phyloP scores from a whole-genome alignment of 2,113 vertebrate species.

The Lepus europaeus region DNA sequence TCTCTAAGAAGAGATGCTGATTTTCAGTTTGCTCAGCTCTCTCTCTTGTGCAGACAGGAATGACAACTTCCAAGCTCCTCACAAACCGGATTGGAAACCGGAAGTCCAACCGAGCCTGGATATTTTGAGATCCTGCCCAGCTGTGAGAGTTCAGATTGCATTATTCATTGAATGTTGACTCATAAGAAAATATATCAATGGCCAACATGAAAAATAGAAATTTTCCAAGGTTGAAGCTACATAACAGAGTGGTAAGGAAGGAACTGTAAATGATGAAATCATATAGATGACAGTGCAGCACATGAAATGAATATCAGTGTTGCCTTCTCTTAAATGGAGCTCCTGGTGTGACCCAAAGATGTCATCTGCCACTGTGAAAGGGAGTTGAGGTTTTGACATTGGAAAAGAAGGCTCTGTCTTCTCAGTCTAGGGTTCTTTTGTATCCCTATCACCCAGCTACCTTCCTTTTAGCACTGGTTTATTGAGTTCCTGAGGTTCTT shows the following conservation, averaged over 20 bases:
- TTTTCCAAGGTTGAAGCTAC: neutral
- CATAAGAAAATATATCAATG: neutral
- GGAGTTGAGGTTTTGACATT: neutral
- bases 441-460: neutral
- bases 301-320: neutral
- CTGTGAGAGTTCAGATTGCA: neutral
- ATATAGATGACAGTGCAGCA: neutral
- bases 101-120: neutral
- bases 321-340: neutral
- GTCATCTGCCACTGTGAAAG: neutral
- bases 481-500: neutral
- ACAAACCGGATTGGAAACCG: neutral
- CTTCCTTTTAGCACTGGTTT: neutral
- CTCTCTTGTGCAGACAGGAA: neutral
- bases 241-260: neutral
- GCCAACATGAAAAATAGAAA: neutral
- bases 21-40: neutral
- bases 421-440: neutral
- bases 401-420: neutral
- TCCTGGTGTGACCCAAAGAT: neutral
- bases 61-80: neutral
- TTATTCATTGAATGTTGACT: neutral
- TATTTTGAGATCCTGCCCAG: neutral
- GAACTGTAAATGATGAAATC: neutral
- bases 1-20: neutral